Percentiles rank a stretch among this genome's conserved stretches.
phyloP scores from a whole-genome alignment of 1,140 invertebrate genomes.

The Aphidius gifuensis region DNA sequence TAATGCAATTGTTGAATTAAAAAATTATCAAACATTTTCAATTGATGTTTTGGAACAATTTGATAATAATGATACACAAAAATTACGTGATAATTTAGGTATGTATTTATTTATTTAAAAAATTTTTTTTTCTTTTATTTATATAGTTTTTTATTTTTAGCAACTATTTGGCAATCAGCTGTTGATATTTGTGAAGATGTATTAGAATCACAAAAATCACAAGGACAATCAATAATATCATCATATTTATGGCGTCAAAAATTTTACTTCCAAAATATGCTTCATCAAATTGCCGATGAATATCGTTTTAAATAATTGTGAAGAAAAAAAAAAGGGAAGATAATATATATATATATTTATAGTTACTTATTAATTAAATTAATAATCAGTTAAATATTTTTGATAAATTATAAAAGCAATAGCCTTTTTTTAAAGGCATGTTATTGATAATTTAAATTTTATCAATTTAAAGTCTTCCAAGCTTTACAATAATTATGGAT shows the following conservation, averaged over 20 bases:
- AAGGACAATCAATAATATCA: slow-evolving; percentile 43
- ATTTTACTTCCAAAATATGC: slow-evolving; percentile 50
- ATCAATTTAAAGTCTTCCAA: slow-evolving; percentile 19
- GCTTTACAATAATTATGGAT: background rate
- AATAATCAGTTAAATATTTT: too few relatives aligned
- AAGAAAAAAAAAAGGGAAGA: background rate
- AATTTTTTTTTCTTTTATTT: slow-evolving; percentile 4
- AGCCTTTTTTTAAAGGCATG: slow-evolving; percentile 7
- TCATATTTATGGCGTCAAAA: slow-evolving; percentile 51
- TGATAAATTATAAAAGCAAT: slow-evolving; percentile 4
- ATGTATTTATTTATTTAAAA: slow-evolving; percentile 25
- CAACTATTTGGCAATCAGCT: slow-evolving; percentile 53
- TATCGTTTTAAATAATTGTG: slow-evolving; percentile 43
- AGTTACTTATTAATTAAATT: background rate
- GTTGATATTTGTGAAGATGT: slow-evolving; percentile 52
- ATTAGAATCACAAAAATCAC: slow-evolving; percentile 44
- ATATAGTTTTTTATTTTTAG: slow-evolving; percentile 31
- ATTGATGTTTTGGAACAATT: slow-evolving; percentile 49
- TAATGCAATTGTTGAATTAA: slow-evolving; percentile 44
- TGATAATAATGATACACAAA: slow-evolving; percentile 43
- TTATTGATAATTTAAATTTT: background rate
- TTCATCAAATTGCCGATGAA: slow-evolving; percentile 51
- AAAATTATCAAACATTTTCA: slow-evolving; percentile 46
- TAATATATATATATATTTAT: too few relatives aligned
- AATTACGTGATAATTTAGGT: slow-evolving; percentile 44